Conservation (phyloP, 2,113 vertebrate genomes). For the Alaudala cheleensis region DNA sequence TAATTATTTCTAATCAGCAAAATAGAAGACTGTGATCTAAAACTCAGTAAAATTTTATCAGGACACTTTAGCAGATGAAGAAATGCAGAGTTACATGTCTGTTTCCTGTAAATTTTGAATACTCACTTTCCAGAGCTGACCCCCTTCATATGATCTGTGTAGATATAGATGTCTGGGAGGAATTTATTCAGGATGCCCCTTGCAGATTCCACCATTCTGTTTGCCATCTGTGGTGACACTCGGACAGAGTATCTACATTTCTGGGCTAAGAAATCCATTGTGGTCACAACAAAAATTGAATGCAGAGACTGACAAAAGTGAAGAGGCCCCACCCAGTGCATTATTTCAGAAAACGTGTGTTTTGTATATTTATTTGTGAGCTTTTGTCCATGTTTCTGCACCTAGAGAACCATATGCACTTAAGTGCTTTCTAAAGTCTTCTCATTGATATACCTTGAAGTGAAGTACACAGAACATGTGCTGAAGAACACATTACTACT, state of each 20-base stretch:
- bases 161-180: slow-evolving; percentile 95
- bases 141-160: slow-evolving; percentile 97
- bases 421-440: background rate
- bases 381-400: background rate
- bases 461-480: background rate
- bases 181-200: slow-evolving; percentile 91
- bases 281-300: background rate
- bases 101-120: background rate
- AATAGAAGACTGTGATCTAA: background rate
- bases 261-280: slow-evolving; percentile 62
- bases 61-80: background rate
- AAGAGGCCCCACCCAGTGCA: background rate
- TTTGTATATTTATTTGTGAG: background rate
- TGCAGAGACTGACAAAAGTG: background rate
- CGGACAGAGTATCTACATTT: slow-evolving; percentile 86
- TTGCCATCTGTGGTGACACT: slow-evolving; percentile 96
- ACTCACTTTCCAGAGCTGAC: slow-evolving; percentile 92
- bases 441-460: background rate
- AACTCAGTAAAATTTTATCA: background rate
- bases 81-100: background rate
- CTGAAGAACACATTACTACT: background rate
- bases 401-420: accelerated
- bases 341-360: background rate
- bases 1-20: background rate
- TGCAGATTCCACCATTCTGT: slow-evolving; percentile 93